These are phyloP conservation scores for Epizoanthus stellaris DNA, from an alignment of 92 coral and sea anemone genomes.

Conservation along the genomic window DNA sequence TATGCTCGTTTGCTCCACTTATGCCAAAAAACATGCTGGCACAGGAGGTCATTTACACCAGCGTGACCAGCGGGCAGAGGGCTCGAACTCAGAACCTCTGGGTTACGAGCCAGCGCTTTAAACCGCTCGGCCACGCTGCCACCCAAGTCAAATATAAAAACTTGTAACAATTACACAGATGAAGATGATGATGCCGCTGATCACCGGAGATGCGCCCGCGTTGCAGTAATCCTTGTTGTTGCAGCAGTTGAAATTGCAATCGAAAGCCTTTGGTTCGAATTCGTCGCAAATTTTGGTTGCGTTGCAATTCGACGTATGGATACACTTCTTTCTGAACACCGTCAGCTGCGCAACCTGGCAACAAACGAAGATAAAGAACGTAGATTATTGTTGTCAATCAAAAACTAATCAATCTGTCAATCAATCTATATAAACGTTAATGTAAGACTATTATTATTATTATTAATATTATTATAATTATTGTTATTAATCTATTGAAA, in stretches of 20 bases:
- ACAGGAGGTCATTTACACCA: no score
- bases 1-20: no score
- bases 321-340: not conserved
- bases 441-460: no score
- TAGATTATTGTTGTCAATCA: not conserved
- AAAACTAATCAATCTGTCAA: no score
- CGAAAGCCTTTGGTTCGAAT: not conserved
- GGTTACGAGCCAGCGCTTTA: no score
- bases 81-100: no score
- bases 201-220: not conserved
- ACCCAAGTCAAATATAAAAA: not conserved
- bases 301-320: not conserved
- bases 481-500: no score
- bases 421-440: no score
- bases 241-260: not conserved
- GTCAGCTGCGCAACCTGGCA: not conserved
- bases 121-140: no score
- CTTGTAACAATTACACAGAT: not conserved
- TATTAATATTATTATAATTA: no score
- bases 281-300: not conserved
- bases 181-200: not conserved
- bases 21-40: no score
- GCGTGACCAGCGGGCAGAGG: no score
- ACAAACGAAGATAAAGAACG: not conserved
- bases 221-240: not conserved